These are phyloP conservation scores for Percopsis transmontana DNA, from an alignment of 2,113 vertebrate species.

Conservation along the genomic window DNA sequence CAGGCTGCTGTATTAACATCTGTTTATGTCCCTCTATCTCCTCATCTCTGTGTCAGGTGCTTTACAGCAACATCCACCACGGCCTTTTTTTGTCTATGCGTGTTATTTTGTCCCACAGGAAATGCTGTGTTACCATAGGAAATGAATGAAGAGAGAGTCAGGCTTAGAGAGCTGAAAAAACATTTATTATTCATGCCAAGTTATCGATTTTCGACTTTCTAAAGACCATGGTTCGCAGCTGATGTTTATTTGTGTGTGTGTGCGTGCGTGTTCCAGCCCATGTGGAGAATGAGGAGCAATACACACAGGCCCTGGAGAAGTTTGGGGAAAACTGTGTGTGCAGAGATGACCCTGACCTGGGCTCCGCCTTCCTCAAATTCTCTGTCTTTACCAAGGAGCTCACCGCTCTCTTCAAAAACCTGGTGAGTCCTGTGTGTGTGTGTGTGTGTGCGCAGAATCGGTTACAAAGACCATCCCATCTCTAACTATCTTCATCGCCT, in stretches of 20 bases:
- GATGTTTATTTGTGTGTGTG: conserved; percentile 9
- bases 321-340: conserved; percentile 98
- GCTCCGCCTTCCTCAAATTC: conserved; percentile 97
- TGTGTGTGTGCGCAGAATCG: background rate
- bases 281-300: conserved; percentile 98
- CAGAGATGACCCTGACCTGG: conserved; percentile 96
- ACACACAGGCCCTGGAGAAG: conserved; percentile 98
- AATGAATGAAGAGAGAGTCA: background rate
- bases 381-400: conserved; percentile 98
- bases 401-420: conserved; percentile 98
- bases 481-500: conserved; percentile 45
- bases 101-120: conserved; percentile 7
- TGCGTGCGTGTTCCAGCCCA: conserved; percentile 81
- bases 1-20: too few relatives aligned
- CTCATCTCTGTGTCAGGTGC: background rate
- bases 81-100: conserved; percentile 10
- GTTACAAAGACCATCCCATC: conserved; percentile 34
- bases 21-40: background rate
- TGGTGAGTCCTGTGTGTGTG: conserved; percentile 80
- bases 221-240: conserved; percentile 1
- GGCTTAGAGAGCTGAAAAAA: background rate
- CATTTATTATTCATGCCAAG: conserved; percentile 55
- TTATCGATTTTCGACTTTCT: conserved; percentile 43
- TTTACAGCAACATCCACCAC: too few relatives aligned
- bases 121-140: background rate